Base-by-base conservation (phyloP, 2,888 invertebrate species). In the Caenorhabditis sp. region DNA sequence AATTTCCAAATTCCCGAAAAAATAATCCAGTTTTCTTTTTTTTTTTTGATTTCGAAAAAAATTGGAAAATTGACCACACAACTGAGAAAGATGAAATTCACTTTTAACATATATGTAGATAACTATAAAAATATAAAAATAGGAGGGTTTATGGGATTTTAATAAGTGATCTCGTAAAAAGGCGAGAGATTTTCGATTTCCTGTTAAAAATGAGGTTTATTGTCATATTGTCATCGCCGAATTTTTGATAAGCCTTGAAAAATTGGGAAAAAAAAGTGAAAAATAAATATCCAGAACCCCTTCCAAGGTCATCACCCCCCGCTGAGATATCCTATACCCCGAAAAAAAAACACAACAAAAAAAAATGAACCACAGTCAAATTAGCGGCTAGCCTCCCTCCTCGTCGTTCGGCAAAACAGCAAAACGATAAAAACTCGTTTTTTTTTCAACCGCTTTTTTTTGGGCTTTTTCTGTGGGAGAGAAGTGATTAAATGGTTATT, bases 381-480 rank as follows among this genome's bases (percentile, higher is more conserved):
- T 43, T 43, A 43, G 43, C 43, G 31, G 31, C 31, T 31, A 31
- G 31, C 31, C 4, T 10, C 21, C 53, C 12, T 21, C n/a, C 53
- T 4, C 50, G 4, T 23, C 53, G 21, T 53, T 53, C 53, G 23
- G 21, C 53, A n/a, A n/a, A n/a, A n/a, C n/a, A 23, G 5, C 21
- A 53, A 53, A 53, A 53, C 53, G 53, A 53, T 53, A 53, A 53
- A 53, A 53, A 53, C 53, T 53, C 21, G 53, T 53, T 53, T 53
- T 53, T n/a, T 53, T 53, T 53, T 53, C 24, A 10, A 23, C 24
- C 19, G 17, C 19, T 50, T 50, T 19, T n/a, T 50, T 53, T 53
- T 53, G 4, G n/a, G 12, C 53, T 43, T 43, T 43, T 17, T 43
- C 43, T 43, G 10, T 43, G 43, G 43, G 43, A 43, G 12, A 43